Base-by-base conservation (phyloP, 1,140 invertebrate species). In the Cydia pomonella region DNA sequence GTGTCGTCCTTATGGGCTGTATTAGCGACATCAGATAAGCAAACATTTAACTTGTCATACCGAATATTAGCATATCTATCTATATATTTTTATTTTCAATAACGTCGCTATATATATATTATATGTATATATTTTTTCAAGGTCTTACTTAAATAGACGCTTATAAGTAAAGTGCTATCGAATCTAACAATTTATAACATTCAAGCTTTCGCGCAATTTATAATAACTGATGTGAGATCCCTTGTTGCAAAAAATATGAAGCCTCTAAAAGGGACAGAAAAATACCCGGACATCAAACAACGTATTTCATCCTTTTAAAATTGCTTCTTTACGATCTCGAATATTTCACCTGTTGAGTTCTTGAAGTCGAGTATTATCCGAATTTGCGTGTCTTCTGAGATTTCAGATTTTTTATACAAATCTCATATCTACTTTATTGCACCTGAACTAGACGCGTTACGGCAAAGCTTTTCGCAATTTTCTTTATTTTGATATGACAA, bases 341-440 rank as follows among this genome's bases (percentile, higher is more conserved):
- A 38, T 38, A 69, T 69, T 69, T 69, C 64, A 69, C 64, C 33
- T 69, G 50, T 74, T 74, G 63, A 74, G 13, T 63, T 38, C 29
- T 41, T 62, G 50, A 50, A 59, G 44, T 25, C 3, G 25, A 21
- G 21, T 41, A 38, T 50, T 18, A 59, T 16, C 27, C 33, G 63
- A 23, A 64, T 74, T 63, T 29, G 18, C 16, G 25, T 27, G 13
- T 66, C 23, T 33, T 41, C 16, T 41, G 64, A 12, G 33, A 21
- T 69, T 69, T 66, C 0, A 3, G 27, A 33, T 29, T 66, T 66
- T 7, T 69, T 38, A 33, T 38, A 38, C 5, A 33, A 9, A 10
- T 16, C 9, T 66, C 1, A 38, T 0, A 21, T 23, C 21, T 23
- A 2, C 50, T 59, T 59, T 59, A 21, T 23, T 59, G 18, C 6